Base-by-base conservation (phyloP, 2,888 invertebrate species). In the Glyphotaelius pellucidus region DNA sequence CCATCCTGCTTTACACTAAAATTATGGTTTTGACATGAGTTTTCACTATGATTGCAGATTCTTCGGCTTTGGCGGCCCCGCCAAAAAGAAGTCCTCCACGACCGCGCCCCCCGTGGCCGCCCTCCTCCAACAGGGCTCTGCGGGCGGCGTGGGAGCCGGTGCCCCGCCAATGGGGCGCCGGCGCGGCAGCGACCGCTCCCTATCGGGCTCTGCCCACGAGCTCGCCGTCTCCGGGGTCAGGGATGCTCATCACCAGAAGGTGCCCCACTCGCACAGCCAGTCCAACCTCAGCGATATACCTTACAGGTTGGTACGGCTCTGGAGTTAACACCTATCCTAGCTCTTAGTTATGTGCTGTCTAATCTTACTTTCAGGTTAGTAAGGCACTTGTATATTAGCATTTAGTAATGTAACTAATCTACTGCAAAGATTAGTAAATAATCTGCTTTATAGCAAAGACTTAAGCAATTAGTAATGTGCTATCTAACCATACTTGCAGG, bases 231-330 rank as follows among this genome's bases (percentile, higher is more conserved):
- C 97, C 94, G 97, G 98, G 89, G 97, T 97, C 89, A 96, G 97
- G 93, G 96, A 96, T 93, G 95, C 96, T 91, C 94, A 95, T 95
- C 96, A 95, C 94, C 96, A 95, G 94, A 97, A 97, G 94, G 98
- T 98, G 90, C 97, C 98, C 90, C 98, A 98, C 95, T 98, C 98
- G 35, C 98, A 98, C 95, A 98, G 98, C 94, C 99, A 99, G 95
- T 98, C 98, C 94, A 99, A 99, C 96, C 97, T 99, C 93, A 97
- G 98, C 94, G 98, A 98, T 94, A 97, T 98, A 94, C 97, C 98
- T 31, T 98, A 97, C 96, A 98, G 98, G 98, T 98, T 95, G 25
- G 35, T 67, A 25, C 0, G 67, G 67, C 67, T 5, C n/a, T 67
- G 0, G 67, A 25, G 67, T n/a, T 9, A 67, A 67, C 9, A 25